Evolutionary conservation across 2,797 vertebrate species (phyloP).

Genomic region (Nannoperca australis): DNA sequence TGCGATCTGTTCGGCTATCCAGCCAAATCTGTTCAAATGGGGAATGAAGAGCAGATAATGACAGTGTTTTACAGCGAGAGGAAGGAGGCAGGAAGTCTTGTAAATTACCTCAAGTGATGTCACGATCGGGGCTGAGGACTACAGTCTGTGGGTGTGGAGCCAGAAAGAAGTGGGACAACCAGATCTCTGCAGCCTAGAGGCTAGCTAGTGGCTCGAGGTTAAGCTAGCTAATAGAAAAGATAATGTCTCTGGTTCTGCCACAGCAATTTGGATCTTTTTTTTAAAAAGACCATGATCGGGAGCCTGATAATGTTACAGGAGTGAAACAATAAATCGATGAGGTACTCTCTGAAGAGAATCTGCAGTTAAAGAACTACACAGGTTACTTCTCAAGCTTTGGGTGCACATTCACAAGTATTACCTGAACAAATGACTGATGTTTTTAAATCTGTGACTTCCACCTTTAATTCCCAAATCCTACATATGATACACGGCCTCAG

Average conservation of each 20-base stretch:
- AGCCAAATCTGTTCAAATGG: constrained; percentile 77
- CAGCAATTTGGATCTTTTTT: too few species aligned
- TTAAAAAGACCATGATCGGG: too few species aligned
- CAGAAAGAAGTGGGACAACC: background rate
- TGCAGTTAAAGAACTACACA: background rate
- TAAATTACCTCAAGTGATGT: background rate
- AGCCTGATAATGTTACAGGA: background rate
- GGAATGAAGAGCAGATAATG: background rate
- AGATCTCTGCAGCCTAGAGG: background rate
- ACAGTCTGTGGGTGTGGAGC: background rate
- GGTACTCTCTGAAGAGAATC: background rate
- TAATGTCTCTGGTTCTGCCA: background rate
- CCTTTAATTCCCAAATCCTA: background rate
- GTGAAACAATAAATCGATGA: background rate
- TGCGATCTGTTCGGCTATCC: constrained; percentile 73
- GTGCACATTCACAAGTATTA: background rate
- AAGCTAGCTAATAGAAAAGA: background rate
- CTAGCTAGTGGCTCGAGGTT: background rate
- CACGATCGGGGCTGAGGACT: too few species aligned
- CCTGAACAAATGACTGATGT: background rate
- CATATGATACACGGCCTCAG: background rate
- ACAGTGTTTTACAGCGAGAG: background rate
- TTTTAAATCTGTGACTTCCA: background rate
- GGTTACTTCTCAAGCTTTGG: background rate
- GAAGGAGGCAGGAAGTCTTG: background rate